These are phyloP conservation scores for Chloromyia formosa DNA, from an alignment of 2,888 invertebrate genomes.

Conservation along the genomic window DNA sequence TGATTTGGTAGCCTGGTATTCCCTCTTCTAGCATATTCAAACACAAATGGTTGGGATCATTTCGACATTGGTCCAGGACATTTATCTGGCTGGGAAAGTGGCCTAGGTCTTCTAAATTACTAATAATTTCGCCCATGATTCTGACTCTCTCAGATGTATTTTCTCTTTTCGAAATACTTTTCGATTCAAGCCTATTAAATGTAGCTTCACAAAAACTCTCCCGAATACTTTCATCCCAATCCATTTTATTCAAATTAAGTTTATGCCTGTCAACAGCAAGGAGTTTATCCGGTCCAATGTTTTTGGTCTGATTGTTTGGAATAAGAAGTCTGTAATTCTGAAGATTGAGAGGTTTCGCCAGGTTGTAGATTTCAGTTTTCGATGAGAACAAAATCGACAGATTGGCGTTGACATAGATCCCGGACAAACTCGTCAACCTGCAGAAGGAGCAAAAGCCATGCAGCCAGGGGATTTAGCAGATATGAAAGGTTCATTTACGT, in stretches of 20 bases:
- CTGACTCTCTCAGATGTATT: conserved; percentile 31
- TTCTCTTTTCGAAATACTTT: conserved; percentile 32
- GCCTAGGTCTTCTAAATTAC: conserved; percentile 52
- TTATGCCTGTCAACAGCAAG: conserved; percentile 51
- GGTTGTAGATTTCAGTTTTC: conserved; percentile 55
- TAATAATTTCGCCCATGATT: conserved; percentile 48
- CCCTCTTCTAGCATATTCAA: conserved; percentile 56
- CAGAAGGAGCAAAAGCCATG: background rate
- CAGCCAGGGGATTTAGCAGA: too few relatives aligned
- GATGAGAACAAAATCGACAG: conserved; percentile 58
- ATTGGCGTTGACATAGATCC: conserved; percentile 51
- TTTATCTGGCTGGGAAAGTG: conserved; percentile 53
- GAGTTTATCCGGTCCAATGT: conserved; percentile 53
- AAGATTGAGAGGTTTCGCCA: conserved; percentile 21
- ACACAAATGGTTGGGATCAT: conserved; percentile 53
- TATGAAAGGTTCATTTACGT: conserved; percentile 53
- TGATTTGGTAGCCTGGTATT: conserved; percentile 57
- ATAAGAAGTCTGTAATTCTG: conserved; percentile 46
- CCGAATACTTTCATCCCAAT: conserved; percentile 14
- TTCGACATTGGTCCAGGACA: conserved; percentile 54
- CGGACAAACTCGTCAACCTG: conserved; percentile 50
- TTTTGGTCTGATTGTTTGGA: conserved; percentile 53
- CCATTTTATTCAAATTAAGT: conserved; percentile 49
- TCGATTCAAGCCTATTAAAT: conserved; percentile 12
- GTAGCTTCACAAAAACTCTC: conserved; percentile 7